These are phyloP conservation scores for Larimichthys polyactis DNA, from an alignment of 2,113 vertebrate genomes.

Conservation along the genomic window DNA sequence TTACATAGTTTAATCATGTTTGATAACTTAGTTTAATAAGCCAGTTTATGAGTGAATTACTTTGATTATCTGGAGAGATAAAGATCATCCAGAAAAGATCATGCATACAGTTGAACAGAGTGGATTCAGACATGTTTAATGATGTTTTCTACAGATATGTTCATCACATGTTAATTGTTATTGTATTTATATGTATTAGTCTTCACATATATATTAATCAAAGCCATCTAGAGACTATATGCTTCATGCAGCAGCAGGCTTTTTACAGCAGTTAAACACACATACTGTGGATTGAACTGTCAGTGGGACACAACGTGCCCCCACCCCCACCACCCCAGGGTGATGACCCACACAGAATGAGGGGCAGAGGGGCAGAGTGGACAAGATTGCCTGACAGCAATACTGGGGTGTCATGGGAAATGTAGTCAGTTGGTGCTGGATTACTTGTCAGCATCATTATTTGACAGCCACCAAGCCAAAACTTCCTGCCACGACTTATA, in stretches of 20 bases:
- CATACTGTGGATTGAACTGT: slow-evolving; percentile 13
- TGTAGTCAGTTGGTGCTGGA: slow-evolving; percentile 50
- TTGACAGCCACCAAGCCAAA: slow-evolving; percentile 9
- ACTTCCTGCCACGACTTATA: not conserved
- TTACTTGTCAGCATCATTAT: slow-evolving; percentile 38
- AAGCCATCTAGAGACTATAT: not conserved
- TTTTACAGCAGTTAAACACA: not conserved
- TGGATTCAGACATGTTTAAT: not conserved
- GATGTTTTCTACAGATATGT: not conserved
- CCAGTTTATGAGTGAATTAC: not conserved
- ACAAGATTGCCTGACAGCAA: slow-evolving; percentile 53
- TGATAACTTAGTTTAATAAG: slow-evolving; percentile 19
- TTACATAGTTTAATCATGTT: slow-evolving; percentile 1
- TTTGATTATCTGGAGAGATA: not conserved
- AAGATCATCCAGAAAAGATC: not conserved
- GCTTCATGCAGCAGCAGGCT: not conserved
- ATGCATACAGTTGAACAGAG: not conserved
- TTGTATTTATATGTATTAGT: not conserved
- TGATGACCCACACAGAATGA: slow-evolving; percentile 50
- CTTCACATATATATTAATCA: not conserved
- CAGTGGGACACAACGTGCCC: not conserved
- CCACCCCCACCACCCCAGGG: slow-evolving; percentile 25
- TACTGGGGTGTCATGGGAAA: slow-evolving; percentile 55
- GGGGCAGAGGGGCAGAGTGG: slow-evolving; percentile 39
- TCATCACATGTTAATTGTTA: not conserved